Evolutionary conservation across 2,113 vertebrate species (phyloP).

Genomic region (Paralichthys olivaceus): DNA sequence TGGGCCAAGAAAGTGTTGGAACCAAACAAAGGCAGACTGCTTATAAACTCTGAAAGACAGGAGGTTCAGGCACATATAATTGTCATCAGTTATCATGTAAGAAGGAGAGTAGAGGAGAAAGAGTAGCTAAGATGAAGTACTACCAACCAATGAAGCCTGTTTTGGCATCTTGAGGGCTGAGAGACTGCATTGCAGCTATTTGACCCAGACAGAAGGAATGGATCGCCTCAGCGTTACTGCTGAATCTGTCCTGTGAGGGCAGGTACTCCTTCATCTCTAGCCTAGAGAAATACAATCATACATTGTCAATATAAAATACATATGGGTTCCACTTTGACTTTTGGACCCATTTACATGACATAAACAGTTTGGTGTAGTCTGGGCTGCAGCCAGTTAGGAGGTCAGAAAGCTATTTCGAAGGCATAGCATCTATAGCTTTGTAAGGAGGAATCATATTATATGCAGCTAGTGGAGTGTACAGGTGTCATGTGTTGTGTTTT

Average conservation of each 20-base stretch:
- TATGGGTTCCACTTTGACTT: too few species aligned
- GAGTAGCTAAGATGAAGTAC: neutral
- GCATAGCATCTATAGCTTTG: too few species aligned
- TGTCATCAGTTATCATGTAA: neutral
- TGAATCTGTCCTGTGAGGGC: conserved; percentile 72
- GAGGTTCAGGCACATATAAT: neutral
- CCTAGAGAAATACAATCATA: conserved; percentile 68
- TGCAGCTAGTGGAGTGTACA: too few species aligned
- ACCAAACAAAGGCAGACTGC: conserved; percentile 86
- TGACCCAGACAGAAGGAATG: conserved; percentile 60
- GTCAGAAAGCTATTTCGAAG: too few species aligned
- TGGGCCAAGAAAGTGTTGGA: conserved; percentile 82
- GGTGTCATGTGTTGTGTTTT: too few species aligned
- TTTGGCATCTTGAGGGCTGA: conserved; percentile 84
- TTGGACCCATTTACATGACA: too few species aligned
- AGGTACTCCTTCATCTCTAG: conserved; percentile 83
- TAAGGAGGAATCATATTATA: too few species aligned
- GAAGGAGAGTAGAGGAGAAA: neutral
- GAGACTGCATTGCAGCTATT: conserved; percentile 65
- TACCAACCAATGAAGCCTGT: conserved; percentile 88
- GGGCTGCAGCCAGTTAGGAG: too few species aligned
- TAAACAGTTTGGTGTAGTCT: too few species aligned
- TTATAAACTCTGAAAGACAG: conserved; percentile 76
- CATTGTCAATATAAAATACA: neutral
- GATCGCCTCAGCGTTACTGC: conserved; percentile 65